Conservation (phyloP, 1,140 invertebrate genomes). For the Telenomus remus region DNA sequence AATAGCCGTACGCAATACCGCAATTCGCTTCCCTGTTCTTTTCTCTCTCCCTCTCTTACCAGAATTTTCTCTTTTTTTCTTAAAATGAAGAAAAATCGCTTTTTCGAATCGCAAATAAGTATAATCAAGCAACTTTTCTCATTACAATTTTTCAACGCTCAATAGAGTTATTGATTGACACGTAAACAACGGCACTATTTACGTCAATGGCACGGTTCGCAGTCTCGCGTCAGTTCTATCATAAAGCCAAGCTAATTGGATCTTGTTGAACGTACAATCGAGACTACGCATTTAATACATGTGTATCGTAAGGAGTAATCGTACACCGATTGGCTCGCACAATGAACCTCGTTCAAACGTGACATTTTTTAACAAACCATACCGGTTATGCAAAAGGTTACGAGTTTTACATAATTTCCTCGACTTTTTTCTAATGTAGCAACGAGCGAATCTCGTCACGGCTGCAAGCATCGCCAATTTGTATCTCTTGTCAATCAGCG, state of each 20-base stretch:
- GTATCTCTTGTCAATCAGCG: too few species aligned
- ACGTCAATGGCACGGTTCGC: constrained; percentile 54
- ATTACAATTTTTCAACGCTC: constrained; percentile 39
- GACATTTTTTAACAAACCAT: constrained; percentile 13
- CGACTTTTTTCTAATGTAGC: too few species aligned
- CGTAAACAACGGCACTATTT: constrained; percentile 35
- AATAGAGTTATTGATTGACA: constrained; percentile 46
- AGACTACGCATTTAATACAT: constrained; percentile 52
- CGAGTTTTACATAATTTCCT: too few species aligned
- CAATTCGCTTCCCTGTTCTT: too few species aligned
- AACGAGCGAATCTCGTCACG: too few species aligned
- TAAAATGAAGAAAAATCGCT: constrained; percentile 22
- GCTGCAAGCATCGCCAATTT: too few species aligned
- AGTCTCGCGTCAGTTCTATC: constrained; percentile 53
- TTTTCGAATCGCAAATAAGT: constrained; percentile 41
- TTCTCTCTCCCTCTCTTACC: too few species aligned
- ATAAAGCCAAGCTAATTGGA: constrained; percentile 57
- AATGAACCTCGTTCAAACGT: constrained; percentile 12
- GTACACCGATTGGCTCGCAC: constrained; percentile 10
- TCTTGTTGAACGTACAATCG: constrained; percentile 47
- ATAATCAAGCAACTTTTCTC: constrained; percentile 20
- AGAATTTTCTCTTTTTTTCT: too few species aligned
- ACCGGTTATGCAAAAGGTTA: too few species aligned
- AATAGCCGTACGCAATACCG: constrained; percentile 6
- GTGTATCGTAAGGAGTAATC: constrained; percentile 41